Percentiles rank a stretch among this genome's conserved stretches.
These are phyloP conservation scores for Pterostichus madidus DNA, from an alignment of 2,888 invertebrate genomes.

Conservation along the genomic window DNA sequence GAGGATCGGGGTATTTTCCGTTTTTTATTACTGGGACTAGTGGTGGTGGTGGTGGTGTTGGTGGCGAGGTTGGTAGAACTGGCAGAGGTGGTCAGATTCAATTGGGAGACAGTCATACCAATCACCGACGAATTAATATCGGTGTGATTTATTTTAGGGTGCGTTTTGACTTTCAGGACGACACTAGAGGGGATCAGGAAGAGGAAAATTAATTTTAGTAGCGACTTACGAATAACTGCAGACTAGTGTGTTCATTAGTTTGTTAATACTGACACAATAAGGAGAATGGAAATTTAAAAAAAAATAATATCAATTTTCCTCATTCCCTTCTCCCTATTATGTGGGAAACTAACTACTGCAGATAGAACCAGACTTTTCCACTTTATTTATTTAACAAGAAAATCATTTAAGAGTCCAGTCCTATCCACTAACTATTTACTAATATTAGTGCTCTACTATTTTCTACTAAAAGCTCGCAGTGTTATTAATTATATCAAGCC, in stretches of 20 bases:
- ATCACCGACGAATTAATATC: constrained; percentile 73
- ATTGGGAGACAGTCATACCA: constrained; percentile 74
- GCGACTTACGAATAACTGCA: not conserved
- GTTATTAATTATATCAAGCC: too few relatives aligned
- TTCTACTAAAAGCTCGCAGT: too few relatives aligned
- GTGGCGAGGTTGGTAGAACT: constrained; percentile 70
- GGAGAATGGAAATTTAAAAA: constrained; percentile 73
- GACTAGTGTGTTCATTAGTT: not conserved
- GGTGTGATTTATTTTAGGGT: constrained; percentile 74
- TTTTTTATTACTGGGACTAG: not conserved
- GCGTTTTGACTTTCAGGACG: constrained; percentile 68
- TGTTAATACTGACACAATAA: constrained; percentile 69
- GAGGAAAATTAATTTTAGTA: constrained; percentile 67
- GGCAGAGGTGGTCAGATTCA: constrained; percentile 66
- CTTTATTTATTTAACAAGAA: too few relatives aligned
- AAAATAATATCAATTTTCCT: constrained; percentile 69
- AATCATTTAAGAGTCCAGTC: too few relatives aligned
- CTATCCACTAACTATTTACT: too few relatives aligned
- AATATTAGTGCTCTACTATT: too few relatives aligned
- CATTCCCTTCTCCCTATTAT: constrained; percentile 74
- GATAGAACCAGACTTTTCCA: not conserved
- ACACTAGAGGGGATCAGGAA: constrained; percentile 69
- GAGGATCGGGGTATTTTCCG: constrained; percentile 11
- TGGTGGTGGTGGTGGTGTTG: not conserved
- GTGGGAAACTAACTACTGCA: not conserved